Conservation (phyloP, 2,113 vertebrate species). For the Pionites leucogaster region DNA sequence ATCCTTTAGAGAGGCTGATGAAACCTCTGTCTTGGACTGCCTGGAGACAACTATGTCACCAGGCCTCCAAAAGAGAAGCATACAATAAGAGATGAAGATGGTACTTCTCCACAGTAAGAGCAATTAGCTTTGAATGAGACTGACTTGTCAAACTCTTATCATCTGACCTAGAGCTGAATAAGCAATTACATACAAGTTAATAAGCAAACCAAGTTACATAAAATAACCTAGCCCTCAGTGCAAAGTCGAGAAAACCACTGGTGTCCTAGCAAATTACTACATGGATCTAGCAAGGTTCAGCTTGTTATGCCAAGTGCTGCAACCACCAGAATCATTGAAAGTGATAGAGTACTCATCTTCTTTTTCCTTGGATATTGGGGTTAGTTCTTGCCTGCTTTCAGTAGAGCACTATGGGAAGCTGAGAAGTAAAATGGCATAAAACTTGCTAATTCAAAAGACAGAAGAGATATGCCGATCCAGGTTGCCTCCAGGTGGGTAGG, state of each 20-base stretch:
- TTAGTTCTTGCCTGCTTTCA: not conserved
- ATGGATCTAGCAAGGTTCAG: not conserved
- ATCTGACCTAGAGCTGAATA: conserved; percentile 1
- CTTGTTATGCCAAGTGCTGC: not conserved
- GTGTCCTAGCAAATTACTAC: not conserved
- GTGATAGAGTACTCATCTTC: accelerated
- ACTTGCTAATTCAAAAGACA: not conserved
- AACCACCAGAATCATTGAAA: not conserved
- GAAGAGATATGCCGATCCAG: not conserved
- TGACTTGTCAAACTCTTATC: not conserved
- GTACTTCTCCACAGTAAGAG: not conserved
- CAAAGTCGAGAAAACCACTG: conserved; percentile 17
- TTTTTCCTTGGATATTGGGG: not conserved
- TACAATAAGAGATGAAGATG: not conserved
- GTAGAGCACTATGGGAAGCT: not conserved
- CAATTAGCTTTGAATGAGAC: not conserved
- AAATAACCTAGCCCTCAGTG: not conserved
- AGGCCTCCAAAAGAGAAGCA: not conserved
- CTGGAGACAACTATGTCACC: not conserved
- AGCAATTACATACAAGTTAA: conserved; percentile 39
- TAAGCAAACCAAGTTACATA: conserved; percentile 57
- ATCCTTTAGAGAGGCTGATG: not conserved
- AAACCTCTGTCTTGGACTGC: not conserved
- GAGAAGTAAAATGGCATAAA: not conserved
- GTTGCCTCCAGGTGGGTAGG: not conserved